Conservation (phyloP, 2,888 invertebrate genomes). For the Sepiola atlantica region DNA sequence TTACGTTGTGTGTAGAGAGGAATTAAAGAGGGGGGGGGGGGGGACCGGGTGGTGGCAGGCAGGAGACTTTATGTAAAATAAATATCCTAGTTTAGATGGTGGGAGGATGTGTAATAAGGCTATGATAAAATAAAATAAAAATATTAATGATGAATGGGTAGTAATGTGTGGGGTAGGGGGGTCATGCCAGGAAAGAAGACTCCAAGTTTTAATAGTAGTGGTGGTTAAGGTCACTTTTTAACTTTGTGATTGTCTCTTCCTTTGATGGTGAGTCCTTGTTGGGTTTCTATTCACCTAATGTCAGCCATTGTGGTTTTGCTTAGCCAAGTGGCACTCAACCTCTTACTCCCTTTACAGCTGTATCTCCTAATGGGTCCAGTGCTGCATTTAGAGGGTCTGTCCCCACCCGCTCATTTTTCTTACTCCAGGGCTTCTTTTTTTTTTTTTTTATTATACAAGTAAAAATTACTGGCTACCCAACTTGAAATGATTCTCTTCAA, state of each 20-base stretch:
- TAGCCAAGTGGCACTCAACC: not conserved
- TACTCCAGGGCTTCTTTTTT: not conserved
- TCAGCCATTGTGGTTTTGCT: not conserved
- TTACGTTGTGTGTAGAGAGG: not conserved
- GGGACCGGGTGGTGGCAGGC: not conserved
- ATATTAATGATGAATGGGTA: not conserved
- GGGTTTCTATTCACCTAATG: slow-evolving; percentile 3
- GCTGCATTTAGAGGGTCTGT: not conserved
- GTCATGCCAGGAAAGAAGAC: not conserved
- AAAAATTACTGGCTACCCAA: not conserved
- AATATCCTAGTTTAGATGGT: not conserved
- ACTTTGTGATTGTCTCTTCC: not conserved
- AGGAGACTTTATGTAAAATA: not conserved
- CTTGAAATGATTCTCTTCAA: not conserved
- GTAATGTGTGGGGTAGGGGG: no score
- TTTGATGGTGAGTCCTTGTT: not conserved
- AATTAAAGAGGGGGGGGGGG: not conserved
- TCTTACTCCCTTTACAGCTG: not conserved
- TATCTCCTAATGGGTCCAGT: not conserved
- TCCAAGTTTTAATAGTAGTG: not conserved
- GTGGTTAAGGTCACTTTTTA: slow-evolving; percentile 15
- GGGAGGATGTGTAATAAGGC: no score
- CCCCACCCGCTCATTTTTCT: not conserved
- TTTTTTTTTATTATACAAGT: no score
- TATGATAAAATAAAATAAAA: no score